Base-by-base conservation (phyloP, 2,888 invertebrate species). In the Apotomis turbidana region DNA sequence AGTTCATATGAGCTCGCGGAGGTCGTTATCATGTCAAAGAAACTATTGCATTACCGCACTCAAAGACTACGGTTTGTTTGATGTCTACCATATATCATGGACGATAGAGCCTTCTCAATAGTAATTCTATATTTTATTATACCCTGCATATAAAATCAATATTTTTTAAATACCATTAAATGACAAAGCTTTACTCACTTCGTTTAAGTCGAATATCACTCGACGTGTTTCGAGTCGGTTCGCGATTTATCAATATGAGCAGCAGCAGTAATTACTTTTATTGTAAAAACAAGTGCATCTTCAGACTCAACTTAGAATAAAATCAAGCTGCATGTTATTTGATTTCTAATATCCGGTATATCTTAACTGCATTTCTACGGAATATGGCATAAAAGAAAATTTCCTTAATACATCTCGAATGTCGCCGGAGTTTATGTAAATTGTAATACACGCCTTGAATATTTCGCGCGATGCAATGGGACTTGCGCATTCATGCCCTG, bases 21-120 rank as follows among this genome's bases (percentile, higher is more conserved):
- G 85, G 80, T 91, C 90, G 91, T 92, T 92, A 91, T 88, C 92
- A 92, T 91, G 87, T 93, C 92, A 92, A 92, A 92, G 92, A 90
- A 91, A 89, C 91, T 91, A 91, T 92, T 90, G 86, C 81, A 85
- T 91, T 90, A 89, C 90, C 80, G 83, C 85, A 87, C 87, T 90
- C 91, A 91, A 91, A 91, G 90, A 85, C 85, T 81, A 85, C 83
- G 87, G 88, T 86, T 87, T 90, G 88, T 91, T 91, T 90, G 90
- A 92, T 88, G 85, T 87, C 81, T 79, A 80, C 79, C n/a, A n/a
- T n/a, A n/a, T n/a, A n/a, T n/a, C 84, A 79, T 80, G 81, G 79
- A 80, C 81, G 79, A 82, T 81, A 83, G 80, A 81, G 83, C 77
- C 78, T 79, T 77, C 79, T 82, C 83, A 81, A 83, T 81, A 83